A percentile compares a stretch with the other conserved stretches of the same genome.
phyloP scores from a whole-genome alignment of 2,113 vertebrate species.

The Aviceda subcristata region DNA sequence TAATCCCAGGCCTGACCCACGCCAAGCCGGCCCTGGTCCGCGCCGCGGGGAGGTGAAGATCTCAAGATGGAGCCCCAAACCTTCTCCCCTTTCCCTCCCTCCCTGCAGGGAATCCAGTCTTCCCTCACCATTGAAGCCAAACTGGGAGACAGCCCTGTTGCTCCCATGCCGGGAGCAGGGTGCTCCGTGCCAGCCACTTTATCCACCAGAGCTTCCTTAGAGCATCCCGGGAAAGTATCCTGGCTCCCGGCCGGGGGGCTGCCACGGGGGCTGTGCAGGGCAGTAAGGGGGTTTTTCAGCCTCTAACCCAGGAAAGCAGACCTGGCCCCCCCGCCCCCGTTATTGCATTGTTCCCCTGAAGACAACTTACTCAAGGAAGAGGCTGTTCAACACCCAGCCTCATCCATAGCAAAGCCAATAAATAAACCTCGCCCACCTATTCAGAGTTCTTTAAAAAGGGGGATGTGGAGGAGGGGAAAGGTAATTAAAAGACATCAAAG shows the following conservation, averaged over 20 bases:
- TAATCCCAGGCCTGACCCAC: rapidly evolving
- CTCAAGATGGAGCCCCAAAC: no score
- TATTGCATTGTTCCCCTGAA: background rate
- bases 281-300: background rate
- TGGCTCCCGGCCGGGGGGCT: background rate
- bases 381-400: background rate
- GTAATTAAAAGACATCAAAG: constrained; percentile 9
- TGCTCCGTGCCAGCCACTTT: rapidly evolving
- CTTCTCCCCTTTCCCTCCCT: background rate
- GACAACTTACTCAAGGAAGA: background rate
- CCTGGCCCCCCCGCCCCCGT: background rate
- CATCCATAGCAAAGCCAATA: background rate
- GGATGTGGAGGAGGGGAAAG: background rate
- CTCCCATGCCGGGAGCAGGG: background rate
- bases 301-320: background rate
- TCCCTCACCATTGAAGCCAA: background rate
- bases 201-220: background rate
- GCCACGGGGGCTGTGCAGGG: background rate
- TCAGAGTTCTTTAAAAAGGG: background rate
- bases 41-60: rapidly evolving
- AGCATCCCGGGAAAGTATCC: background rate
- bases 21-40: background rate
- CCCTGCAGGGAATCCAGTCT: rapidly evolving
- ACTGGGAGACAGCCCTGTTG: background rate
- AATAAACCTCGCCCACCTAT: background rate